These are phyloP conservation scores for Scolopax bukidnonensis DNA, from an alignment of 2,797 vertebrate genomes.

Conservation along the genomic window DNA sequence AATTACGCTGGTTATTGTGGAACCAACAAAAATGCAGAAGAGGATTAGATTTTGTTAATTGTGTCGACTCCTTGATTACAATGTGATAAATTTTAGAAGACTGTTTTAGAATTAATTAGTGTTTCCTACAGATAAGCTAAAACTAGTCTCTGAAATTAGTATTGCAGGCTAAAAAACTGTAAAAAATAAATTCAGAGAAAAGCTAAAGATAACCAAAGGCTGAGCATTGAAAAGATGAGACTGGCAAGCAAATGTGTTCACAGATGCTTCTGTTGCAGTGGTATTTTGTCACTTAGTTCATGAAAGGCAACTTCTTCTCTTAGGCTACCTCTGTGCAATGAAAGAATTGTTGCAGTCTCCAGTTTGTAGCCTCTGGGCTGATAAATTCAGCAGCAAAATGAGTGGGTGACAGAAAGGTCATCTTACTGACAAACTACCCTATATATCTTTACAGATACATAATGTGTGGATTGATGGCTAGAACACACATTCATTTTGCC, in stretches of 20 bases:
- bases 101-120: background rate
- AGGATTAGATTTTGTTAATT: background rate
- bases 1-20: background rate
- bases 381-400: background rate
- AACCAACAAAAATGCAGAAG: background rate
- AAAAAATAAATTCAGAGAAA: background rate
- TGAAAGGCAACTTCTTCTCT: background rate
- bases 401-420: background rate
- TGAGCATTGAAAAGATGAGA: background rate
- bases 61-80: background rate
- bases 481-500: background rate
- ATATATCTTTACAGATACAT: background rate
- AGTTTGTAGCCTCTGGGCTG: background rate
- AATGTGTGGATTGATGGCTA: background rate
- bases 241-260: background rate
- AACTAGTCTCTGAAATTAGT: background rate
- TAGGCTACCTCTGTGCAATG: background rate
- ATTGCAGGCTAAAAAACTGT: background rate
- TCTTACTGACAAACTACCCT: background rate
- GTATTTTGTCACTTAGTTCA: background rate
- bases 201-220: background rate
- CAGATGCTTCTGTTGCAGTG: background rate
- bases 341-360: background rate
- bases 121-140: background rate
- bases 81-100: background rate